phyloP scores from a whole-genome alignment of 2,113 vertebrate genomes.

The Campylomormyrus tamandua region DNA sequence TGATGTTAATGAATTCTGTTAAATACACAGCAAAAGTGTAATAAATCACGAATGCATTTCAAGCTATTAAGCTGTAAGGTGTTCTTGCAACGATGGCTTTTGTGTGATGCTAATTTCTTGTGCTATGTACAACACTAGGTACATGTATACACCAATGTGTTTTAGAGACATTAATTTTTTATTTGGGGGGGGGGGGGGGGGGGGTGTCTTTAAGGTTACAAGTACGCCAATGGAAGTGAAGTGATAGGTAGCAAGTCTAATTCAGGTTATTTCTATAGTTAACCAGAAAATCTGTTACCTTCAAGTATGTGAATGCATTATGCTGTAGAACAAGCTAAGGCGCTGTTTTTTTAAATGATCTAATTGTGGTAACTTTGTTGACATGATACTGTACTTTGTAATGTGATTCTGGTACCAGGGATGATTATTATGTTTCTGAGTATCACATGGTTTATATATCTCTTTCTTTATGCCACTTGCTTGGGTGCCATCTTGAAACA shows the following conservation, averaged over 20 bases:
- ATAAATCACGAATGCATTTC: neutral
- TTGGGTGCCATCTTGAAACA: neutral
- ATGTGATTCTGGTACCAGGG: neutral
- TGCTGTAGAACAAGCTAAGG: neutral
- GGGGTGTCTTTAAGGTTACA: neutral
- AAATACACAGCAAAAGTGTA: neutral
- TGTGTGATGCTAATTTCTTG: neutral
- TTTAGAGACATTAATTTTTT: neutral
- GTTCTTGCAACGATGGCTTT: neutral
- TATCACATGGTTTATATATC: neutral
- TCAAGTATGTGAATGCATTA: neutral
- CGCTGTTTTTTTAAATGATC: constrained; percentile 1
- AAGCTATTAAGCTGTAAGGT: neutral
- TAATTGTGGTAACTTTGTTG: neutral
- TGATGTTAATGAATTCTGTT: neutral
- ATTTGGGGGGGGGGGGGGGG: too few relatives aligned
- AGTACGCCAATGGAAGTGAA: neutral
- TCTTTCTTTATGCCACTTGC: neutral
- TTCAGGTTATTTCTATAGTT: neutral
- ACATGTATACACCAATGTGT: neutral
- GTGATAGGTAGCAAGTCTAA: neutral
- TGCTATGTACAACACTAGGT: neutral
- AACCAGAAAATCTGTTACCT: neutral
- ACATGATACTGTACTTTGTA: neutral
- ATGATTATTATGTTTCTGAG: neutral